Evolutionary conservation across 2,797 vertebrate species (phyloP), one percentile per base, ranked within the genome.

Genomic region (Xiphorhynchus erythropygius): DNA sequence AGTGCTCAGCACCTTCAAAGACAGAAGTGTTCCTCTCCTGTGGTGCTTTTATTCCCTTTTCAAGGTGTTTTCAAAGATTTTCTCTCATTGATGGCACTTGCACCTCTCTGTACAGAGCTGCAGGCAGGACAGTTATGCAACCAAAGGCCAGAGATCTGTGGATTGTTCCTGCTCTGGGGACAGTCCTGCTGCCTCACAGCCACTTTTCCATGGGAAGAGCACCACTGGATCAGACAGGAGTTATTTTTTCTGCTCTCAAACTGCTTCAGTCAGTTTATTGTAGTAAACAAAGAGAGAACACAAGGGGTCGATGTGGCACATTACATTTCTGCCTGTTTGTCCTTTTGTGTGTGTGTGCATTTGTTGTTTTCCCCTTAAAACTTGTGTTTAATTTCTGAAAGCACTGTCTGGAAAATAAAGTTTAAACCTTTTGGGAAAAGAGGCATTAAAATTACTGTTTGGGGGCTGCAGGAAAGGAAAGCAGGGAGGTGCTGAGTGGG

Each of bases 261-360:
- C 52, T 4, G 52, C 24, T 39, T 79, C 46, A 62, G 37, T 39
- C 62, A 55, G 44, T 13, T 63, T 22, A 19, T 17, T 57, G 32
- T 30, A 71, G 28, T 16, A 68, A 64, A 68, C 41, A 35, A 7
- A 25, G 47, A 75, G 33, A 27, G 56, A 81, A 39, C 55, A n/a
- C 28, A 22, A 35, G 55, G 28, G 35, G 39, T 76, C 33, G 11
- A 76, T n/a, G 25, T 82, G 59, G 49, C 44, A 52, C 33, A 5
- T 46, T 35, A 13, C 8, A 64, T 52, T 62, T 42, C 52, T 87
- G 42, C 62, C 33, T 33, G 3, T 28, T 70, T 78, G 46, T 70
- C 23, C 10, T 84, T 46, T 2, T 33, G 1, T 10, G 3, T 7
- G 60, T 67, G 1, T 15, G 16, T 3, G 13, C 15, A 7, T 12